Percentiles rank a stretch among this genome's conserved stretches.
Conservation (phyloP, 2,888 invertebrate species). For the Thumatha senex region DNA sequence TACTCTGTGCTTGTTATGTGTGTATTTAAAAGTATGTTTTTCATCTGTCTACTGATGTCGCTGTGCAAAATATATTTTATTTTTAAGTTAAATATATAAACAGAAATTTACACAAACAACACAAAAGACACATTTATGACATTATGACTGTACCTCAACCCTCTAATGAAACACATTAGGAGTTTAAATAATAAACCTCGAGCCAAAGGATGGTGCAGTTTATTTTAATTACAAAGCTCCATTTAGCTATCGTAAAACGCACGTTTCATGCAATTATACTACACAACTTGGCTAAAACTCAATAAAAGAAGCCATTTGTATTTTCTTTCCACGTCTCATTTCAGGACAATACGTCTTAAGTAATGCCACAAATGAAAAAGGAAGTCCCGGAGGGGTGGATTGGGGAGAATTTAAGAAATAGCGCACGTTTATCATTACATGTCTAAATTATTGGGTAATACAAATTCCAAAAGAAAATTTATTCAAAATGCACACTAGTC, state of each 20-base stretch:
- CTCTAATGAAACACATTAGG: neutral
- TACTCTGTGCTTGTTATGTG: too few relatives aligned
- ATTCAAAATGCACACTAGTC: constrained; percentile 7
- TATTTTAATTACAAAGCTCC: constrained; percentile 29
- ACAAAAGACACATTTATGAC: too few relatives aligned
- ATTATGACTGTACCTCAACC: neutral
- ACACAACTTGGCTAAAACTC: constrained; percentile 50
- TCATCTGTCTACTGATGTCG: too few relatives aligned
- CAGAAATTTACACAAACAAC: too few relatives aligned
- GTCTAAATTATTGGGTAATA: constrained; percentile 37
- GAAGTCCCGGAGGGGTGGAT: constrained; percentile 65
- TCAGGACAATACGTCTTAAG: constrained; percentile 73
- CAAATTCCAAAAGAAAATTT: constrained; percentile 30
- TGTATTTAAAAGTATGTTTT: too few relatives aligned
- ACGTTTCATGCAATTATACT: constrained; percentile 44
- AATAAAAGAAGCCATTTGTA: constrained; percentile 63
- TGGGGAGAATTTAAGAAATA: constrained; percentile 46
- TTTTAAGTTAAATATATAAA: too few relatives aligned
- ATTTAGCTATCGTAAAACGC: constrained; percentile 32
- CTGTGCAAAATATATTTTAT: too few relatives aligned
- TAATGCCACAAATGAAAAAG: constrained; percentile 76
- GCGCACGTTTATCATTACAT: constrained; percentile 38
- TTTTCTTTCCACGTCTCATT: constrained; percentile 69
- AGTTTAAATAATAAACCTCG: constrained; percentile 2
- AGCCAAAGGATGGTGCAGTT: constrained; percentile 2